Base-by-base conservation (phyloP, 2,888 invertebrate species). In the Cerceris rybyensis region DNA sequence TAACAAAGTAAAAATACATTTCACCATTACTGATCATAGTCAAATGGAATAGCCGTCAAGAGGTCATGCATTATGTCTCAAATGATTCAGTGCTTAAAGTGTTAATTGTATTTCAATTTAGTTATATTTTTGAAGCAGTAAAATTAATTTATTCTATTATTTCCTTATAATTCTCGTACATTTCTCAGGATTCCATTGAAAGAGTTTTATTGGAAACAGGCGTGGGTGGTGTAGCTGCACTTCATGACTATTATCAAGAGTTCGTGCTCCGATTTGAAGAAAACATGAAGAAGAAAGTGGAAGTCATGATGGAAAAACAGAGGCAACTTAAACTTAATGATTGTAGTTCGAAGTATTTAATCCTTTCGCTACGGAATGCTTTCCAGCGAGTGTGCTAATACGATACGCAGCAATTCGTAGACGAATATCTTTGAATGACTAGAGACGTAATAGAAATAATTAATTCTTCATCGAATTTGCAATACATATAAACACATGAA, bases 171-270 rank as follows among this genome's bases (percentile, higher is more conserved):
- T 1, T 28, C 28, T 43, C 17, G 39, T 46, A 50, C 63, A 58
- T 75, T 74, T 87, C 87, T 5, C 42, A 95, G 95, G 94, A 95
- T 90, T 93, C 93, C 17, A 90, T 95, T 84, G 95, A 95, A 86
- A 93, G 94, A 87, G 94, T 95, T 16, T 93, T 95, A 58, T 92
- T 93, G 61, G 95, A 95, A 90, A 93, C 94, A 84, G 95, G 95
- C 0, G 88, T 95, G 46, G 95, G 95, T 49, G 94, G 95, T 28
- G 92, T 94, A 7, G 91, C 92, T 59, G 93, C 93, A 5, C 87
- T 95, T 16, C 93, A 94, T 81, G 93, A 94, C 84, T 95, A 94
- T 90, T 95, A 95, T 86, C 94, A 94, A 84, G 91, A 92, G 64
- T 89, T 88, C 60, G 75, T 92, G 72, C 70, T 92, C 6, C 88